Conservation (phyloP, 1,140 invertebrate genomes). For the Papilio machaon region DNA sequence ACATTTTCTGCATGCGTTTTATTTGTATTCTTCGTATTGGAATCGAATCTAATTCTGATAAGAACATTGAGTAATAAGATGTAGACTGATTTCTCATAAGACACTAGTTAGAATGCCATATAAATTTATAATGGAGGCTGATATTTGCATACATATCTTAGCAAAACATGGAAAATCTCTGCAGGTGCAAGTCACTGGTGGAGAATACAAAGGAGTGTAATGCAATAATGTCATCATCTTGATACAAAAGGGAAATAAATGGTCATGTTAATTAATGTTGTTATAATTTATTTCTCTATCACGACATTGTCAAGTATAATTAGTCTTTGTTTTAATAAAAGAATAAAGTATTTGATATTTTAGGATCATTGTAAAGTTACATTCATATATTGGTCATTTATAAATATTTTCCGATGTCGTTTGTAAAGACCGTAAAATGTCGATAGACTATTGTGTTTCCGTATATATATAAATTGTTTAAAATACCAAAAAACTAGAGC, state of each 20-base stretch:
- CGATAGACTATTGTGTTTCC: too few species aligned
- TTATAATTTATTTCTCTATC: slow-evolving; percentile 7
- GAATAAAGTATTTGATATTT: not conserved
- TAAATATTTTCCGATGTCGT: not conserved
- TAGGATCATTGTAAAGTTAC: not conserved
- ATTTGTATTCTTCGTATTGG: slow-evolving; percentile 20
- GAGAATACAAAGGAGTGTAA: slow-evolving; percentile 35
- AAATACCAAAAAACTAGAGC: not conserved
- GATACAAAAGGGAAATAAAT: slow-evolving; percentile 21
- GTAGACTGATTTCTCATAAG: slow-evolving; percentile 33
- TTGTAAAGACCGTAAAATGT: too few species aligned
- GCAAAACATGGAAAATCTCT: slow-evolving; percentile 39
- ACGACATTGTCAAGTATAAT: not conserved
- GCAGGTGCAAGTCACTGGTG: slow-evolving; percentile 30
- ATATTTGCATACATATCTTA: slow-evolving; percentile 35
- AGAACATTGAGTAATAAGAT: slow-evolving; percentile 31
- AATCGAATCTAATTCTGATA: slow-evolving; percentile 21
- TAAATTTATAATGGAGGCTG: slow-evolving; percentile 34
- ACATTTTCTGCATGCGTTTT: not conserved
- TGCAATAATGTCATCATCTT: slow-evolving; percentile 36
- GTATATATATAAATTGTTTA: too few species aligned
- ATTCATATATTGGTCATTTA: not conserved
- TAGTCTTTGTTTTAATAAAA: not conserved
- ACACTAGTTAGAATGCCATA: slow-evolving; percentile 37
- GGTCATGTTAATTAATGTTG: slow-evolving; percentile 14